Evolutionary conservation across 1,140 invertebrate species (phyloP).

Genomic region (Drosophila simulans): DNA sequence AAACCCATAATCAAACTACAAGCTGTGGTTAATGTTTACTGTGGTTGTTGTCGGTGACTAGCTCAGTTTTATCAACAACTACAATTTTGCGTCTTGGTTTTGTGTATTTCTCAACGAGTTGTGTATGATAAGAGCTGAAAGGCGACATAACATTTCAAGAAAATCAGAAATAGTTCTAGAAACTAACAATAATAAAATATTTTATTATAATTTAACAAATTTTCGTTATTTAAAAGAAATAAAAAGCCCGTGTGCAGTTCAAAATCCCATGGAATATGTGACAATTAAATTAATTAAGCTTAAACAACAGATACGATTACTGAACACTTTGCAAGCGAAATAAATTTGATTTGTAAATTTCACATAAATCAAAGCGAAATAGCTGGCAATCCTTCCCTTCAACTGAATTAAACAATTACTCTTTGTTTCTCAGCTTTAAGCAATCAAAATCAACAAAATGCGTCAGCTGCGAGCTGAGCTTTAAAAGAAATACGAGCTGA

Average conservation of each 20-base stretch:
- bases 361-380: slow-evolving; percentile 47
- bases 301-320: slow-evolving; percentile 18
- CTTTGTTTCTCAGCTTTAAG: slow-evolving; percentile 53
- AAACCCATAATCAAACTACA: slow-evolving; percentile 17
- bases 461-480: slow-evolving; percentile 62
- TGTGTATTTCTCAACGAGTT: slow-evolving; percentile 3
- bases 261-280: slow-evolving; percentile 10
- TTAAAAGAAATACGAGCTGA: slow-evolving; percentile 63
- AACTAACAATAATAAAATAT: slow-evolving; percentile 26
- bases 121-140: slow-evolving; percentile 20
- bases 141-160: slow-evolving; percentile 30
- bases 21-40: slow-evolving; percentile 27
- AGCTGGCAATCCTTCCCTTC: slow-evolving; percentile 24
- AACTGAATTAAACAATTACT: slow-evolving; percentile 45
- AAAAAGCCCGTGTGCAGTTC: not conserved
- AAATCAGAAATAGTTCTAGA: slow-evolving; percentile 27
- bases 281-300: slow-evolving; percentile 53
- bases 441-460: slow-evolving; percentile 51
- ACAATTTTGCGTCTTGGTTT: slow-evolving; percentile 31
- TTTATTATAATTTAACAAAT: too few relatives aligned
- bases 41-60: slow-evolving; percentile 10
- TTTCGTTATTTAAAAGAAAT: too few relatives aligned
- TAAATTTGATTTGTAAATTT: slow-evolving; percentile 46
- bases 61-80: slow-evolving; percentile 39
- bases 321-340: slow-evolving; percentile 25